phyloP scores from a whole-genome alignment of 2,113 vertebrate genomes.

The Colistium nudipinnis region DNA sequence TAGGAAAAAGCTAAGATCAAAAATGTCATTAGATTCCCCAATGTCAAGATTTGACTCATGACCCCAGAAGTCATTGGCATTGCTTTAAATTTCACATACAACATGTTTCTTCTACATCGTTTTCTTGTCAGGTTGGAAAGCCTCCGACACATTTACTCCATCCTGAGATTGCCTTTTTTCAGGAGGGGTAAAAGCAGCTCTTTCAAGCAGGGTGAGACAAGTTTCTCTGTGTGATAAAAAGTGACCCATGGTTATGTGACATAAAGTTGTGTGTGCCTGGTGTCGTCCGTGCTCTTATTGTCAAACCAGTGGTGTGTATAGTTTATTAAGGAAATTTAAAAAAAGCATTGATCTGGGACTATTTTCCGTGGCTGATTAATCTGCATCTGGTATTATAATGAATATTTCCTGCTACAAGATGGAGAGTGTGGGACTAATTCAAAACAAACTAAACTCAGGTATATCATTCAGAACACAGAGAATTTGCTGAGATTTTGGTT shows the following conservation, averaged over 20 bases:
- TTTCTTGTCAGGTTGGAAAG: neutral
- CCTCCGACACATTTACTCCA: slow-evolving; percentile 31
- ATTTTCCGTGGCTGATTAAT: too few species aligned
- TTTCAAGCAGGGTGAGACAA: neutral
- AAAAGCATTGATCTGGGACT: too few species aligned
- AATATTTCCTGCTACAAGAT: too few species aligned
- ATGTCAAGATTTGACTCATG: neutral
- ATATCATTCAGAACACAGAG: too few species aligned
- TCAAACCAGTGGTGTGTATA: neutral
- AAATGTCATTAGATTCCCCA: neutral
- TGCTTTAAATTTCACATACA: slow-evolving; percentile 5
- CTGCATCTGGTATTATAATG: too few species aligned
- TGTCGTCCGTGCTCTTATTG: neutral
- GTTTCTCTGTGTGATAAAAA: neutral
- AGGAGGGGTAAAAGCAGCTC: neutral
- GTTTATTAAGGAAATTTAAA: too few species aligned
- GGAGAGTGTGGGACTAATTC: too few species aligned
- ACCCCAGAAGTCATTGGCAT: neutral
- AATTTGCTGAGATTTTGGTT: too few species aligned
- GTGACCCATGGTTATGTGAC: too few species aligned
- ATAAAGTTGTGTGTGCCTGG: too few species aligned
- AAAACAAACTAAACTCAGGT: too few species aligned
- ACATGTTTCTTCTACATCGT: too few species aligned
- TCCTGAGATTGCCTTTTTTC: slow-evolving; percentile 10
- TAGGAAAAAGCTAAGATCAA: neutral